Base-by-base conservation (phyloP, 1,140 invertebrate genomes). In the Oryzaephilus surinamensis region DNA sequence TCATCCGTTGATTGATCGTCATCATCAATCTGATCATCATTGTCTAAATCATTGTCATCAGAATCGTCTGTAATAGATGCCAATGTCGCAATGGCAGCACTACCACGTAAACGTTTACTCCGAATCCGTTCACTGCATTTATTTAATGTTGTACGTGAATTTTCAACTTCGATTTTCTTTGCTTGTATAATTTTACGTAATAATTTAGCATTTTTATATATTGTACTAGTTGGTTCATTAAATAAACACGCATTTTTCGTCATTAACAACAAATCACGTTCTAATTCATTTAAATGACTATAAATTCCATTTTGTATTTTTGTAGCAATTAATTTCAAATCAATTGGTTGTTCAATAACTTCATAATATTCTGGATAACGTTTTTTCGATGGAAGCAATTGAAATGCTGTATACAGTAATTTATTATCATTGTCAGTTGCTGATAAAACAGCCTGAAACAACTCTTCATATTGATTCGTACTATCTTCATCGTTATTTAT, bases 321-420 rank as follows among this genome's bases (percentile, higher is more conserved):
- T 17, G 75, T 75, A 0, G 90, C 91, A 44, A 99, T 93, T 45
- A 79, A 84, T 63, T 88, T 87, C 50, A 99, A 67, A 66, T 99
- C 96, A 48, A 99, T 91, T 1, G 96, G 96, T 48, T 84, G 80
- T 38, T 93, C 85, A 43, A 98, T 97, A 0, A 97, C 79, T 52
- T 90, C 83, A 58, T 94, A 99, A 64, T 99, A 99, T 53, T 96
- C 90, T 0, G 95, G 94, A 67, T 98, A 98, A 30, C 81, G 76
- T 51, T 83, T 83, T 60, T 85, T 87, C 0, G 89, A 91, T 12
- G 94, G 93, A 30, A 96, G 69, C 14, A 95, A 70, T 58, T 92
- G 85, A 62, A 97, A 97, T 48, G 79, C 79, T 13, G 76, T 73
- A 61, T 91, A 81, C 11, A 96, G 67, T 0, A 78, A 69, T 10